A percentile compares a stretch with the other conserved stretches of the same genome.
These are phyloP conservation scores for Pandemis corylana DNA, from an alignment of 2,888 invertebrate species.

Conservation along the genomic window DNA sequence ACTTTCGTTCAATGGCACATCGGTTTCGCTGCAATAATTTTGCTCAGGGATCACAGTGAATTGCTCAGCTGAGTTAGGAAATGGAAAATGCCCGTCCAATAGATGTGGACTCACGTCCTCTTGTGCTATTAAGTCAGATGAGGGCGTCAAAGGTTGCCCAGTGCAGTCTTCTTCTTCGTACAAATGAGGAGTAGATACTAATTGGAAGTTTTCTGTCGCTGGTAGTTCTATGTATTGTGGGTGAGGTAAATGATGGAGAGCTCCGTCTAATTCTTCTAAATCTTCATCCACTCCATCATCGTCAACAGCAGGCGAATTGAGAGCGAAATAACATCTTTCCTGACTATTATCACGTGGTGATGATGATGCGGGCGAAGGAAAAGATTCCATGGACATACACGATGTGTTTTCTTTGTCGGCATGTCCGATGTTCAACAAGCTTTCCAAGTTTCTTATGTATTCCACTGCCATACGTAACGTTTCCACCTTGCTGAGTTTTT, in stretches of 20 bases:
- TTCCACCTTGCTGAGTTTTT: conserved; percentile 95
- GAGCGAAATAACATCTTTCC: conserved; percentile 78
- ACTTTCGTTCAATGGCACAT: conserved; percentile 70
- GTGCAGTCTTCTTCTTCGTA: conserved; percentile 87
- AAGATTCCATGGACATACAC: conserved; percentile 76
- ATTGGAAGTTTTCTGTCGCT: conserved; percentile 86
- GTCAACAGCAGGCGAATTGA: conserved; percentile 76
- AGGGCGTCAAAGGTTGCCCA: conserved; percentile 82
- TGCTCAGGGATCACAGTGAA: conserved; percentile 82
- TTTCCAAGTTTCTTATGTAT: conserved; percentile 93
- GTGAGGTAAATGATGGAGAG: conserved; percentile 77
- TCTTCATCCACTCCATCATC: conserved; percentile 78
- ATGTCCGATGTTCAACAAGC: conserved; percentile 88
- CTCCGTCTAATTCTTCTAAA: conserved; percentile 69
- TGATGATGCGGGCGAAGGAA: conserved; percentile 81
- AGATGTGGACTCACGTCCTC: conserved; percentile 81
- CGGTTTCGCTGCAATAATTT: conserved; percentile 72
- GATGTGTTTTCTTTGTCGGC: conserved; percentile 80
- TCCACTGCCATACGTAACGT: conserved; percentile 96
- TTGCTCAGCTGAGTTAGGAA: conserved; percentile 79
- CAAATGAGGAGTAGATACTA: conserved; percentile 83
- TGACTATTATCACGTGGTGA: conserved; percentile 81
- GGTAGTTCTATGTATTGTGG: conserved; percentile 86
- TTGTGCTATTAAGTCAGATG: conserved; percentile 76
- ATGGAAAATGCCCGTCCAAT: conserved; percentile 80